Conservation (phyloP, 1,140 invertebrate genomes). For the Aphelinus atriplicis region DNA sequence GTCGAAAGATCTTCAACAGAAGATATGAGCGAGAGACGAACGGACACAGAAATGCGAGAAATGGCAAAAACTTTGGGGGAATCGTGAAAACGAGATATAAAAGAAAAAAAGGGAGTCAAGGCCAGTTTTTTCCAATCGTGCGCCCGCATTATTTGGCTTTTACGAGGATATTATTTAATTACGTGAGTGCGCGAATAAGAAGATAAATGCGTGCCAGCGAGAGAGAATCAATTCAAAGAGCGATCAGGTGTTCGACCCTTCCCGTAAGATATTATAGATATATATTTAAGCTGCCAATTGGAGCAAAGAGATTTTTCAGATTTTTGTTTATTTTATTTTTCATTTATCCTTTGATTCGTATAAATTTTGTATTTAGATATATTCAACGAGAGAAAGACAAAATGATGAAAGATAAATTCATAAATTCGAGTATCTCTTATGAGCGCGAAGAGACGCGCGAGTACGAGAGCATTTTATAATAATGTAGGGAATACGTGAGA, state of each 20-base stretch:
- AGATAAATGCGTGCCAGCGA: conserved; percentile 7
- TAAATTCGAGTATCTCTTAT: conserved; percentile 27
- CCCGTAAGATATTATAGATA: conserved; percentile 26
- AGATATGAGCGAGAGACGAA: conserved; percentile 16
- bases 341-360: conserved; percentile 31
- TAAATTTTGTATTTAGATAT: conserved; percentile 39
- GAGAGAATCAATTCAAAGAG: conserved; percentile 27
- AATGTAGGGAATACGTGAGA: conserved; percentile 28
- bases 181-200: conserved; percentile 18
- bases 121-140: conserved; percentile 40
- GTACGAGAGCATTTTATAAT: conserved; percentile 35
- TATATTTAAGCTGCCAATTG: conserved; percentile 38
- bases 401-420: conserved; percentile 21
- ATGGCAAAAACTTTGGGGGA: no score
- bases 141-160: conserved; percentile 38
- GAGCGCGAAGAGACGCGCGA: conserved; percentile 21
- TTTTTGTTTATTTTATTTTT: conserved; percentile 33
- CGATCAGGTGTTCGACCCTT: conserved; percentile 36
- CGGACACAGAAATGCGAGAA: background rate
- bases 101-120: conserved; percentile 40
- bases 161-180: conserved; percentile 25
- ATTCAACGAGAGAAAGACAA: conserved; percentile 19
- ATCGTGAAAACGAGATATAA: conserved; percentile 15
- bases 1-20: conserved; percentile 15
- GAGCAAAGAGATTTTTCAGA: conserved; percentile 39